Base-by-base conservation (phyloP, 2,797 vertebrate species). In the Caiman crocodilus region DNA sequence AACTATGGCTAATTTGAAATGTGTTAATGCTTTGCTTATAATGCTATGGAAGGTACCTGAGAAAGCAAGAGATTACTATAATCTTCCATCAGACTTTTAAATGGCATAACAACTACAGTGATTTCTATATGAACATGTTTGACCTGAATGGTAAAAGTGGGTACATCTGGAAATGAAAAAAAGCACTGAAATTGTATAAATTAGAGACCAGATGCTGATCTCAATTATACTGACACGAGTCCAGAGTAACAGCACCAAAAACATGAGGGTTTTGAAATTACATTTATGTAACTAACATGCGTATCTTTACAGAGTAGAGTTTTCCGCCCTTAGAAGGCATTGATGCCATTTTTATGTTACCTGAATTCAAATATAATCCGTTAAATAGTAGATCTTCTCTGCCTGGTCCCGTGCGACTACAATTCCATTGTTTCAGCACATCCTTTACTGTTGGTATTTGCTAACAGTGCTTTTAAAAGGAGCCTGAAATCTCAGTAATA, bases 271-370 rank as follows among this genome's bases (percentile, higher is more conserved):
- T 86, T 86, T 83, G 6, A 9, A 71, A 77, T 79, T 79, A 56
- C 23, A 74, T 65, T 60, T 87, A 77, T 69, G 65, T 75, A 83
- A 18, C 1, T 30, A 42, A 87, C 15, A 61, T 55, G 15, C 60
- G 58, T 93, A 92, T 96, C 65, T 82, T 81, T 10, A 13, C 28
- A 8, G 16, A 58, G 13, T 9, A 21, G 58, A 42, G 69, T 91
- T 95, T 95, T 91, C 58, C 88, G 26, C 79, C 32, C 94, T 64
- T n/a, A 1, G 1, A 42, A 91, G 55, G 63, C 88, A 23, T 26
- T 73, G 81, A 76, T 0, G 14, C 73, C 73, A 81, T 63, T 21
- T 58, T 26, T 5, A 42, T 42, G 10, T 64, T 90, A n/a, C 30
- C 42, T 76, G 3, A 59, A 74, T 67, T 84, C 79, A 87, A 69